Evolutionary conservation across 2,888 invertebrate species (phyloP), one percentile per base, ranked within the genome.

Genomic region (Polietes domitor): DNA sequence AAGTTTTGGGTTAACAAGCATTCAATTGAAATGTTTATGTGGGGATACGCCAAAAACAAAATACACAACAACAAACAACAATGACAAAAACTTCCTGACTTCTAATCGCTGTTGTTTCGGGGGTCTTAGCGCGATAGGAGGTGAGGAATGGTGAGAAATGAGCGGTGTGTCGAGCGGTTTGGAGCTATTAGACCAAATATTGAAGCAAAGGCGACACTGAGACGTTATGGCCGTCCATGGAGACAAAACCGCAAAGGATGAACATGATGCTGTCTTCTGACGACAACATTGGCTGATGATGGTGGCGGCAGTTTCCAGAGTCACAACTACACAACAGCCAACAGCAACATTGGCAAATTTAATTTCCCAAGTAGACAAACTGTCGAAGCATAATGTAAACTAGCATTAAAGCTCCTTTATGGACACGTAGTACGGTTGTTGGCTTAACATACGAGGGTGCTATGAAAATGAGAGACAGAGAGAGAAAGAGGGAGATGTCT

Each of bases 181-280:
- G n/a, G n/a, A 47, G 28, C 28, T 61, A n/a, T 28, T 61, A 28
- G 61, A 32, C 61, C 28, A 28, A 61, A 65, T 2, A 68, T 75
- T n/a, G 79, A 78, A 72, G 28, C 55, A 82, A 53, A 50, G 78
- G 75, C 78, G 79, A 82, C 75, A 76, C 76, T 12, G 24, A 72
- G 79, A 70, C 76, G 75, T 76, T 58, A 76, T 76, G 26, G 47
- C n/a, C n/a, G 7, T 7, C 17, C 1, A 12, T 12, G 10, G 12
- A 10, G 26, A 2, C 0, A 24, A 58, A 58, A 58, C 26, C 26
- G 26, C 58, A 26, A 58, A 26, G 26, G 19, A 17, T 41, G 41
- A 65, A 41, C 24, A 68, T 68, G 68, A 68, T 68, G 65, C 41
- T 68, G 65, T 65, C 65, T 65, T 17, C 10, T 19, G 37, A 63